Percentiles rank a stretch among this genome's conserved stretches.
phyloP scores from a whole-genome alignment of 2,113 vertebrate genomes.

The Semicossyphus pulcher region DNA sequence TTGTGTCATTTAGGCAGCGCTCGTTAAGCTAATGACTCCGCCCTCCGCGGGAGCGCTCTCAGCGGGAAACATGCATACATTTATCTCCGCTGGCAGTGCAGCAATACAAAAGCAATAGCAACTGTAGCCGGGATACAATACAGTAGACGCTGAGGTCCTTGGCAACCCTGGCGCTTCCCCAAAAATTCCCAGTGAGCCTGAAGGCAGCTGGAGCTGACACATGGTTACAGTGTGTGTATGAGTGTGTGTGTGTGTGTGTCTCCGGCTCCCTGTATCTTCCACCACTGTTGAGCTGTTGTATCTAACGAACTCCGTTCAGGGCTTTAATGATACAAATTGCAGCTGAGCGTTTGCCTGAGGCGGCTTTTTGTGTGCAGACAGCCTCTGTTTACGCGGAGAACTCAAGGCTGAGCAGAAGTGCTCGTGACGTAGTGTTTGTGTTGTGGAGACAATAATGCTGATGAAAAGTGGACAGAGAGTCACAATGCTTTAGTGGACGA shows the following conservation, averaged over 20 bases:
- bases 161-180: constrained; percentile 36
- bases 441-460: not conserved
- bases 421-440: not conserved
- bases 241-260: constrained; percentile 8
- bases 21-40: constrained; percentile 66
- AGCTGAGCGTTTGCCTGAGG: constrained; percentile 41
- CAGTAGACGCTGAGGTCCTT: constrained; percentile 36
- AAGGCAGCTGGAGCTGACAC: constrained; percentile 58
- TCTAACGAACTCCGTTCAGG: constrained; percentile 27
- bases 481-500: not conserved
- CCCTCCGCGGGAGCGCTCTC: constrained; percentile 47
- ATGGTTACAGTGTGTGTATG: constrained; percentile 13
- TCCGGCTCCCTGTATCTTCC: constrained; percentile 17
- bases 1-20: constrained; percentile 15
- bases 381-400: constrained; percentile 10
- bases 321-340: constrained; percentile 43
- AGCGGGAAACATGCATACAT: constrained; percentile 59
- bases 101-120: constrained; percentile 64
- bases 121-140: constrained; percentile 57
- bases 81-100: constrained; percentile 53
- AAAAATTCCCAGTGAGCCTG: constrained; percentile 46
- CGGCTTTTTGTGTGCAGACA: constrained; percentile 22
- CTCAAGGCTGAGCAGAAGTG: constrained; percentile 12
- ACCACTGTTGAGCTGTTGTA: constrained; percentile 13
- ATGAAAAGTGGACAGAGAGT: constrained; percentile 2